Conservation (phyloP, 2,888 invertebrate species). For the Eilema griseolum region DNA sequence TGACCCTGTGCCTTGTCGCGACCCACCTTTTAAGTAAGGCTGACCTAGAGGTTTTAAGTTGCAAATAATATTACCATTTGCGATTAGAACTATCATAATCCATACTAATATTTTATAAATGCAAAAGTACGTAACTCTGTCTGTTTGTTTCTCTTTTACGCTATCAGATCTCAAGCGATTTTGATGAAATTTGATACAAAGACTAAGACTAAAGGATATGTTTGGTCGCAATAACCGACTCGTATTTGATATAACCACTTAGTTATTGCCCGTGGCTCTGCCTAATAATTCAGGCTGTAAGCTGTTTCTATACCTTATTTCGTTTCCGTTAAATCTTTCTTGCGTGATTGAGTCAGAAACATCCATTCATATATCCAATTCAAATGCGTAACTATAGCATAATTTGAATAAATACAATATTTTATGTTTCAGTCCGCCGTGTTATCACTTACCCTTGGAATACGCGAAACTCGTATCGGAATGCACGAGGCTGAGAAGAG, state of each 20-base stretch:
- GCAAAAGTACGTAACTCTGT: too few relatives aligned
- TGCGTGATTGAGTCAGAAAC: not conserved
- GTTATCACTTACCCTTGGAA: slow-evolving; percentile 93
- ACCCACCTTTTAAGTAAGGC: not conserved
- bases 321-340: not conserved
- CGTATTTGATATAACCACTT: not conserved
- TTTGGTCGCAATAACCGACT: too few relatives aligned
- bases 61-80: not conserved
- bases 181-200: too few relatives aligned
- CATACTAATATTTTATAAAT: too few relatives aligned
- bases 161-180: too few relatives aligned
- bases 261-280: not conserved
- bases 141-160: too few relatives aligned
- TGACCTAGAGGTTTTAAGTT: not conserved
- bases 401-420: not conserved
- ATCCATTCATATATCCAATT: not conserved
- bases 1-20: not conserved
- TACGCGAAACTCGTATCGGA: slow-evolving; percentile 94
- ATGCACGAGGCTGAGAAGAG: slow-evolving; percentile 87
- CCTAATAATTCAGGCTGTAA: not conserved
- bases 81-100: too few relatives aligned
- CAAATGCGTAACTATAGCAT: not conserved
- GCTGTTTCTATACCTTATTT: not conserved
- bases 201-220: too few relatives aligned
- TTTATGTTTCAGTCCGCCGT: slow-evolving; percentile 88